A percentile compares a stretch with the other conserved stretches of the same genome.
Evolutionary conservation across 2,888 invertebrate genomes (phyloP).

Genomic region (Meteorus cinctellus): DNA sequence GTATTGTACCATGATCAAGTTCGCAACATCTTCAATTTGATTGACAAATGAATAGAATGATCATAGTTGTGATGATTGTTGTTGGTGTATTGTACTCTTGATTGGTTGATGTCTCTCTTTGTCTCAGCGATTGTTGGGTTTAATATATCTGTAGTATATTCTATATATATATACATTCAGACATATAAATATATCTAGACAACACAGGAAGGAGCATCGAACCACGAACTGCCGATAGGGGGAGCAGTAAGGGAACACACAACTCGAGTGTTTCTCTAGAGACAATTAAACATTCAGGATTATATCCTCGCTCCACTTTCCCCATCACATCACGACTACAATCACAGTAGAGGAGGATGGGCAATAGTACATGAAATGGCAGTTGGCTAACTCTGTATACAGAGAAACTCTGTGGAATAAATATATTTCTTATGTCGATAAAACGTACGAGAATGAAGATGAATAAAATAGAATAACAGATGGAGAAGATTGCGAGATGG

Average conservation of each 20-base stretch:
- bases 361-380: constrained; percentile 12
- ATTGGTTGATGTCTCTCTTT: not conserved
- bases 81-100: not conserved
- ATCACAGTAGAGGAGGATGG: not conserved
- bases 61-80: not conserved
- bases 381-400: not conserved
- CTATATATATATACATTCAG: not conserved
- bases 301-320: constrained; percentile 13
- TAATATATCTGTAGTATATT: not conserved
- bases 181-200: not conserved
- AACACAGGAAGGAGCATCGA: constrained; percentile 4
- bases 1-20: not conserved
- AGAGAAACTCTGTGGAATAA: constrained; percentile 18
- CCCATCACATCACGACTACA: not conserved
- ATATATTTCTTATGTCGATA: not conserved
- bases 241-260: constrained; percentile 9
- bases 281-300: constrained; percentile 40
- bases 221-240: constrained; percentile 17
- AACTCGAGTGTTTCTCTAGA: constrained; percentile 28
- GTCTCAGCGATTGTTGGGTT: not conserved
- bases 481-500: constrained; percentile 1
- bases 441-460: constrained; percentile 21
- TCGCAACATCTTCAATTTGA: not conserved
- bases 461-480: not conserved
- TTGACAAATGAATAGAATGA: constrained; percentile 7